These are phyloP conservation scores for Equus przewalskii DNA, from an alignment of 2,113 vertebrate genomes.

Conservation along the genomic window DNA sequence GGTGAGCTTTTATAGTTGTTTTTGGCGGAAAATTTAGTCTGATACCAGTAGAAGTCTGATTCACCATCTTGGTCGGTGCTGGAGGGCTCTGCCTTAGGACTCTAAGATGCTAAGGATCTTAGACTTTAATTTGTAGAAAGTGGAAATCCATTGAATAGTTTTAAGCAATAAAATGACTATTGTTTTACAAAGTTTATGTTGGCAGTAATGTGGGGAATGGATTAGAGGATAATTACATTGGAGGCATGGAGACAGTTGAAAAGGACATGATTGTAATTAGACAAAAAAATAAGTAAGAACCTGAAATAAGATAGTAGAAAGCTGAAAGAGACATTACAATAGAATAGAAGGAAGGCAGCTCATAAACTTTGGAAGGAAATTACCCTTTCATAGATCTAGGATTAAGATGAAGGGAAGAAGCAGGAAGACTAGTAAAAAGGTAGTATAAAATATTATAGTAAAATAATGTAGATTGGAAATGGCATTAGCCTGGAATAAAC, in stretches of 20 bases:
- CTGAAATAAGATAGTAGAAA: not conserved
- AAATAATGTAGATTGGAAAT: not conserved
- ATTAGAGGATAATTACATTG: not conserved
- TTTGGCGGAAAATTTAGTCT: not conserved
- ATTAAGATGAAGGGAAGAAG: not conserved
- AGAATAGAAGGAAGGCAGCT: not conserved
- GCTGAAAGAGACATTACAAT: not conserved
- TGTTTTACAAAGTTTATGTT: not conserved
- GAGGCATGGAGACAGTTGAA: not conserved
- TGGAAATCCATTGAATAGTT: not conserved
- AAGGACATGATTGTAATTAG: not conserved
- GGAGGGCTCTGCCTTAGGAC: not conserved
- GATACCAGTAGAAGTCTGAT: not conserved
- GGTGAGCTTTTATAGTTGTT: not conserved
- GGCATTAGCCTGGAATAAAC: not conserved
- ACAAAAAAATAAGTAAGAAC: not conserved
- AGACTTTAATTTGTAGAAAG: not conserved
- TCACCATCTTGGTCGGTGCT: not conserved
- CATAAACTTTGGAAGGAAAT: not conserved
- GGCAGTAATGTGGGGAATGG: not conserved
- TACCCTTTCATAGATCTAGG: not conserved
- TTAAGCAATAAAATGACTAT: not conserved
- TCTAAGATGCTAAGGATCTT: not conserved
- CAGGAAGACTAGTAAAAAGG: not conserved
- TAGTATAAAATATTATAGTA: not conserved